Evolutionary conservation across 2,888 invertebrate species (phyloP).

Genomic region (Cylloceria caligata): DNA sequence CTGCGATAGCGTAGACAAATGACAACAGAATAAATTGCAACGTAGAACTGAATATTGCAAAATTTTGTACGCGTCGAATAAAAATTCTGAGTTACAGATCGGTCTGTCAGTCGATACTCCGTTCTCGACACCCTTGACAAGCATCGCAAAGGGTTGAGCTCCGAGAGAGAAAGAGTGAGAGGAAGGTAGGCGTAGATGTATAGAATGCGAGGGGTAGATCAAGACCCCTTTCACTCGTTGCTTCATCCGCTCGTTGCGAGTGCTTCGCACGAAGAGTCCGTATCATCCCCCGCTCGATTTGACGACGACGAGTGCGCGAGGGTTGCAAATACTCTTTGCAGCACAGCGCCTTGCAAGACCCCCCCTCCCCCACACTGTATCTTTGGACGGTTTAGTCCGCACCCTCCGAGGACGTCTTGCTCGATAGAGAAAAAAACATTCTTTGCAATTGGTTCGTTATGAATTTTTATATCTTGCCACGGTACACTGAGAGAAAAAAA

Average conservation of each 20-base stretch:
- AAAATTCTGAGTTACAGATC: constrained; percentile 45
- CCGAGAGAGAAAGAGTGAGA: constrained; percentile 43
- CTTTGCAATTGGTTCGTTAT: constrained; percentile 2
- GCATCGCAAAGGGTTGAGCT: constrained; percentile 49
- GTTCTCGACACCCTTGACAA: constrained; percentile 57
- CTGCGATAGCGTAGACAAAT: not conserved
- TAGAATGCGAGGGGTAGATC: constrained; percentile 46
- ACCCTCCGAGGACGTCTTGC: constrained; percentile 33
- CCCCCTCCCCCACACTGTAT: constrained; percentile 46
- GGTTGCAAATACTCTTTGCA: constrained; percentile 62
- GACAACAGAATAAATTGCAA: not conserved
- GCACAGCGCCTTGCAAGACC: constrained; percentile 51
- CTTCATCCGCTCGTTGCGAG: constrained; percentile 52
- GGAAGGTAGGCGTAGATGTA: constrained; percentile 29
- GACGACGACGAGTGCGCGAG: constrained; percentile 58
- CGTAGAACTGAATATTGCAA: constrained; percentile 1
- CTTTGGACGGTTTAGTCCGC: constrained; percentile 51
- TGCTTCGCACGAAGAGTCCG: constrained; percentile 51
- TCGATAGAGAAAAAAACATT: constrained; percentile 20
- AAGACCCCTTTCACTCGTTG: constrained; percentile 53
- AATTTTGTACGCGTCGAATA: constrained; percentile 31
- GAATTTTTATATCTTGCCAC: constrained; percentile 6
- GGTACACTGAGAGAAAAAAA: not conserved
- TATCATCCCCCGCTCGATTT: constrained; percentile 58
- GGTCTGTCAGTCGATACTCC: constrained; percentile 58